phyloP scores from a whole-genome alignment of 2,113 vertebrate species.

The Paramormyrops kingsleyae region DNA sequence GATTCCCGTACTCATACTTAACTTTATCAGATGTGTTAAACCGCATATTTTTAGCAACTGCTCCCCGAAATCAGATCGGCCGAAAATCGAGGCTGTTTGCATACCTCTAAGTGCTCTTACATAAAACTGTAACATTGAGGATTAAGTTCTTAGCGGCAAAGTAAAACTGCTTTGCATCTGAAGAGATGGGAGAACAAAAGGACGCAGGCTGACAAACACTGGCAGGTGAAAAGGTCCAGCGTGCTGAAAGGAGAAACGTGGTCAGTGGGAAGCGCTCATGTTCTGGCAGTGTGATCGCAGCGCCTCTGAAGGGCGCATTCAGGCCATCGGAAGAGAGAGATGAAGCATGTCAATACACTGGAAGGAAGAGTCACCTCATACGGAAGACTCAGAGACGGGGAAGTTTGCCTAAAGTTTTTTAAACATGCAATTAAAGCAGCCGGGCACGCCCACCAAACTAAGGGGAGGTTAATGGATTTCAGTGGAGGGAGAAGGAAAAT shows the following conservation, averaged over 20 bases:
- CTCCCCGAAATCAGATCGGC: neutral
- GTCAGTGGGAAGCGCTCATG: neutral
- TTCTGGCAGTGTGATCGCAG: constrained; percentile 19
- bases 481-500: neutral
- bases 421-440: neutral
- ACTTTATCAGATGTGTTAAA: neutral
- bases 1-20: neutral
- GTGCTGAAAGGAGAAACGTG: constrained; percentile 12
- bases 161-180: constrained; percentile 24
- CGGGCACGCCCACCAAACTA: neutral
- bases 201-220: constrained; percentile 13
- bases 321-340: constrained; percentile 26
- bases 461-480: neutral
- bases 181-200: constrained; percentile 8
- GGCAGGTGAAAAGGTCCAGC: constrained; percentile 25
- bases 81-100: constrained; percentile 2
- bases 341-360: constrained; percentile 28
- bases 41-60: neutral
- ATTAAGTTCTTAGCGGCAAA: constrained; percentile 6
- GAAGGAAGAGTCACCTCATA: neutral
- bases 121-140: constrained; percentile 17
- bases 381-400: neutral
- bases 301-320: constrained; percentile 25
- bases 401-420: neutral
- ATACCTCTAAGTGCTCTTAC: constrained; percentile 3